Conservation (phyloP, 1,140 invertebrate species). For the Argopecten irradians region DNA sequence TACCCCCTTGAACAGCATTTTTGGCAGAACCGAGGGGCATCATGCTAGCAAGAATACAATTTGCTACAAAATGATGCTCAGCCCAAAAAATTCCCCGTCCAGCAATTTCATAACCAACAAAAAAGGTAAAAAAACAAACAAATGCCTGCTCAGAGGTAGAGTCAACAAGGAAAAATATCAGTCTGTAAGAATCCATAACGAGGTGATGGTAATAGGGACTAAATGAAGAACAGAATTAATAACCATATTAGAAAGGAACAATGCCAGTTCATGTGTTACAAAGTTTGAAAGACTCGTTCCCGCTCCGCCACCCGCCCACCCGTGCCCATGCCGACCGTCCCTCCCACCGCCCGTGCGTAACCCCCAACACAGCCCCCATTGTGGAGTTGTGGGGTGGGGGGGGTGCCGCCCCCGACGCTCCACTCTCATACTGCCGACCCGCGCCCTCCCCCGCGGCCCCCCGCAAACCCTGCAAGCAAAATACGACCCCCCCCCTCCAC, state of each 20-base stretch:
- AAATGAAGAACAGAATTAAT: slow-evolving; percentile 51
- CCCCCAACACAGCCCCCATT: too few species aligned
- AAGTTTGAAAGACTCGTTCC: slow-evolving; percentile 24
- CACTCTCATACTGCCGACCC: too few species aligned
- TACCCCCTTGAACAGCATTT: slow-evolving; percentile 50
- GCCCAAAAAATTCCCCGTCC: slow-evolving; percentile 52
- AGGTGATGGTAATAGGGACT: slow-evolving; percentile 53
- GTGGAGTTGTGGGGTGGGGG: too few species aligned
- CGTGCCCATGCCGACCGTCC: too few species aligned
- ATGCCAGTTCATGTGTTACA: slow-evolving; percentile 26
- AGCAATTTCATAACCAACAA: too few species aligned
- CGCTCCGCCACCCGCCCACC: too few species aligned
- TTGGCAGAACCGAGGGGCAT: slow-evolving; percentile 56
- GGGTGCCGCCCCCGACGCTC: too few species aligned
- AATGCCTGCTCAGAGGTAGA: slow-evolving; percentile 50
- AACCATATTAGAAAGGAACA: slow-evolving; percentile 46
- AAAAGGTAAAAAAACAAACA: slow-evolving; percentile 59
- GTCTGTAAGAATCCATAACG: slow-evolving; percentile 51
- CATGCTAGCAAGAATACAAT: slow-evolving; percentile 48
- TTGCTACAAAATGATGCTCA: slow-evolving; percentile 42
- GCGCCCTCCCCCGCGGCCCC: too few species aligned
- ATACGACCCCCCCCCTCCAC: too few species aligned
- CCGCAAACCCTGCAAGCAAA: too few species aligned
- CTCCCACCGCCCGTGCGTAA: too few species aligned
- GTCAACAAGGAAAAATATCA: slow-evolving; percentile 40